phyloP scores from a whole-genome alignment of 1,140 invertebrate species.

The Drosophila neocordata region DNA sequence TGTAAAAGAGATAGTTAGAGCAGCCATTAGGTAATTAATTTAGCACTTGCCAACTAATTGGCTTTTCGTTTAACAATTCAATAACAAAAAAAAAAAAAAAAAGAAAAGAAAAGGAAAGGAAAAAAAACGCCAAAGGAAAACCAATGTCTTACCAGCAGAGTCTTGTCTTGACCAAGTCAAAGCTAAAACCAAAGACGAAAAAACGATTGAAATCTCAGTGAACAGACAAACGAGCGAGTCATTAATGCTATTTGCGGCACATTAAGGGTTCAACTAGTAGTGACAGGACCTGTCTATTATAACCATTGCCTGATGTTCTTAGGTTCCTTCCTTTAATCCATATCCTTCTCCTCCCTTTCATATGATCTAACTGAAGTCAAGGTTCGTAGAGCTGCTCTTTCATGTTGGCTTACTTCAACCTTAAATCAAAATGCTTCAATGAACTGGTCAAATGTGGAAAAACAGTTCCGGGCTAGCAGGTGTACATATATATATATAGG shows the following conservation, averaged over 20 bases:
- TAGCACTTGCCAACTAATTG: constrained; percentile 77
- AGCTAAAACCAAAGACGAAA: constrained; percentile 21
- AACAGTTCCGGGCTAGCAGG: constrained; percentile 29
- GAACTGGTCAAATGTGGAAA: constrained; percentile 71
- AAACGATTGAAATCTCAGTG: constrained; percentile 14
- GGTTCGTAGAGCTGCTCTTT: background rate
- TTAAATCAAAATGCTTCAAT: constrained; percentile 63
- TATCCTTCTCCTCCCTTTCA: background rate
- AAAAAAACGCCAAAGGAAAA: constrained; percentile 1
- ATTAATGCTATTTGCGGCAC: constrained; percentile 69
- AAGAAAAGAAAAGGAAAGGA: constrained; percentile 12
- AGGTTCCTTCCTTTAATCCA: background rate
- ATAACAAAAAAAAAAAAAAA: constrained; percentile 42
- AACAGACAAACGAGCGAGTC: constrained; percentile 47
- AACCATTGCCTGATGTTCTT: background rate
- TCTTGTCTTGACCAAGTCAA: too few relatives aligned
- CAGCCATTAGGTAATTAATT: constrained; percentile 79
- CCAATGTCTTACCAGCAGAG: background rate
- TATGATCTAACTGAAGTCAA: background rate
- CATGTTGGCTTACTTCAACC: constrained; percentile 31
- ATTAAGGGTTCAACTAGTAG: constrained; percentile 39
- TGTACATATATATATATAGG: background rate
- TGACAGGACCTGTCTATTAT: constrained; percentile 7
- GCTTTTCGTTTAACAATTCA: constrained; percentile 70
- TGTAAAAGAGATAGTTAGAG: constrained; percentile 22